A percentile compares a stretch with the other conserved stretches of the same genome.
These are phyloP conservation scores for Sylvia atricapilla DNA, from an alignment of 2,113 vertebrate genomes.

Conservation along the genomic window DNA sequence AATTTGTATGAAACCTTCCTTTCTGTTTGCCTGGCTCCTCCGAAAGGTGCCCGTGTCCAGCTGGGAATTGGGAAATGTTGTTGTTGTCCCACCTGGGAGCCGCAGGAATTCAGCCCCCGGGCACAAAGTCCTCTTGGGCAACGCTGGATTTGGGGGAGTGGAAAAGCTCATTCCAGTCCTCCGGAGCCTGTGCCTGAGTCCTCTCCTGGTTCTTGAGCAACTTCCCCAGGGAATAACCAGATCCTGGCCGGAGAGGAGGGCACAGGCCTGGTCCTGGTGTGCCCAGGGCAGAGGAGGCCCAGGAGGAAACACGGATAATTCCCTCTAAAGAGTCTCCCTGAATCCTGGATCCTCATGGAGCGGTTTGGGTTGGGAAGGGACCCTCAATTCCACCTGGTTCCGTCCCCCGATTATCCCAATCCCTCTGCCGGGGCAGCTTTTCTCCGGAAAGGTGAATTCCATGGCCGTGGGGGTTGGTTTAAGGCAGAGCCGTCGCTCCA, in stretches of 20 bases:
- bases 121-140: neutral
- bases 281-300: neutral
- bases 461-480: neutral
- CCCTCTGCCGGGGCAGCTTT: neutral
- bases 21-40: neutral
- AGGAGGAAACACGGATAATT: neutral
- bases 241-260: neutral
- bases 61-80: neutral
- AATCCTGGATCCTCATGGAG: neutral
- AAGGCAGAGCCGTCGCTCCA: rapidly evolving
- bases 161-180: neutral
- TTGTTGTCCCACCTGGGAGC: neutral
- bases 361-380: neutral
- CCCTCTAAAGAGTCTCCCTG: neutral
- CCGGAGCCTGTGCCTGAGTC: neutral
- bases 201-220: neutral
- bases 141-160: neutral
- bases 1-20: neutral
- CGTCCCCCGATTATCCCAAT: rapidly evolving
- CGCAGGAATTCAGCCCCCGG: neutral
- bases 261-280: neutral
- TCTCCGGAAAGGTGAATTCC: neutral
- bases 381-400: neutral
- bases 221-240: neutral
- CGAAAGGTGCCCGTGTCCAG: neutral